Conservation (phyloP, 1,140 invertebrate species). For the Bombyx mori region DNA sequence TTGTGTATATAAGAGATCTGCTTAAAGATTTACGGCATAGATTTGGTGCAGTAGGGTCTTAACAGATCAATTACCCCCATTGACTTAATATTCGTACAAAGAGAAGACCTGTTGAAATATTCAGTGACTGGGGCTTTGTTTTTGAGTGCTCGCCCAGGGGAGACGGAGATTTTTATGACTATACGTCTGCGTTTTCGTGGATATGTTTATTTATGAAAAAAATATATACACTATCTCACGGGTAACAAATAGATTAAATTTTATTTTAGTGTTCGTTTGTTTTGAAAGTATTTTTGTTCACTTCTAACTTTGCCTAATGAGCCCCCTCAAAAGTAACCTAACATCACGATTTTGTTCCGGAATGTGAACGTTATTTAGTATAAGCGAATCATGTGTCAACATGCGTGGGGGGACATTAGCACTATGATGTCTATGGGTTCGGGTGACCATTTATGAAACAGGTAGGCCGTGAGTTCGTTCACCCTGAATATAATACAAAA, state of each 20-base stretch:
- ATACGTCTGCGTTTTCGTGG: conserved; percentile 52
- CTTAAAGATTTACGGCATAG: conserved; percentile 29
- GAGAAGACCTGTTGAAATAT: conserved; percentile 64
- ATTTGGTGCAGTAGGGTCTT: conserved; percentile 28
- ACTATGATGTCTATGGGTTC: too few relatives aligned
- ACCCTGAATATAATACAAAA: too few relatives aligned
- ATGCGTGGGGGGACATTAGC: too few relatives aligned
- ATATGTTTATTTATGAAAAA: conserved; percentile 16
- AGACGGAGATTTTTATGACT: conserved; percentile 48
- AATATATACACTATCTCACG: conserved; percentile 24
- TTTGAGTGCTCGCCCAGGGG: conserved; percentile 44
- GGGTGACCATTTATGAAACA: too few relatives aligned
- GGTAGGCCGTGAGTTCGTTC: too few relatives aligned
- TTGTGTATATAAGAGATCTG: conserved; percentile 2
- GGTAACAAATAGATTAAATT: conserved; percentile 11
- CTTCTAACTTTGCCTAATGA: not conserved
- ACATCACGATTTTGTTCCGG: too few relatives aligned
- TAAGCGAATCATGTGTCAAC: too few relatives aligned
- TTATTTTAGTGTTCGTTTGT: conserved; percentile 14
- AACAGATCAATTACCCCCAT: conserved; percentile 64
- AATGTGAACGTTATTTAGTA: too few relatives aligned
- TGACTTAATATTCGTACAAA: conserved; percentile 65
- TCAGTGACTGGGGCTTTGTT: conserved; percentile 52
- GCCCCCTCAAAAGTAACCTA: too few relatives aligned
- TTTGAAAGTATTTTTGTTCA: not conserved